A percentile compares a stretch with the other conserved stretches of the same genome.
Evolutionary conservation across 2,888 invertebrate species (phyloP).

Genomic region (Dermolepida albohirtum): DNA sequence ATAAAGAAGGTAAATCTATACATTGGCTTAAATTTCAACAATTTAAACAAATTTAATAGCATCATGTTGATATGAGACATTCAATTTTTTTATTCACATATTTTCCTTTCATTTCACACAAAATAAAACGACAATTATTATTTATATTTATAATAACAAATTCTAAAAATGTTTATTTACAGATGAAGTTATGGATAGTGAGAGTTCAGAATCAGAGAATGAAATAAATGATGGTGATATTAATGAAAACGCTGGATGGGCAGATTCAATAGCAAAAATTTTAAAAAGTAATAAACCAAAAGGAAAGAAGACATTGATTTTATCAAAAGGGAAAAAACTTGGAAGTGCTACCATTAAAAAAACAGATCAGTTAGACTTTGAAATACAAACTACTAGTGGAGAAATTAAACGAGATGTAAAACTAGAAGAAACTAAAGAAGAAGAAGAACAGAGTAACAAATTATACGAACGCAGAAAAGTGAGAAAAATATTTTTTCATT

Average conservation of each 20-base stretch:
- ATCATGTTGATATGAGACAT: too few relatives aligned
- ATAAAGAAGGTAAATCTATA: conserved; percentile 22
- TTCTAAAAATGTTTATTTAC: too few relatives aligned
- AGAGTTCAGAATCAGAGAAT: background rate
- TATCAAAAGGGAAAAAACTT: conserved; percentile 84
- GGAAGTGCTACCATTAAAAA: conserved; percentile 67
- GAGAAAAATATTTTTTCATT: background rate
- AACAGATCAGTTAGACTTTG: conserved; percentile 70
- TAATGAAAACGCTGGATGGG: conserved; percentile 72
- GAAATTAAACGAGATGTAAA: conserved; percentile 63
- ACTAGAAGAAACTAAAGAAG: conserved; percentile 49
- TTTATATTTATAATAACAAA: too few relatives aligned
- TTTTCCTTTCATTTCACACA: too few relatives aligned
- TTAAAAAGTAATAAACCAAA: conserved; percentile 80
- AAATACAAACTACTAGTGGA: conserved; percentile 71
- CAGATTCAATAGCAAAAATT: conserved; percentile 84
- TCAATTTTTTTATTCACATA: too few relatives aligned
- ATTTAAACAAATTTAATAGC: background rate
- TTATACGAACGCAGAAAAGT: conserved; percentile 20
- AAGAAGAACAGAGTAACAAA: background rate
- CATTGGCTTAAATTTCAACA: too few relatives aligned
- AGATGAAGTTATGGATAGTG: too few relatives aligned
- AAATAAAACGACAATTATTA: too few relatives aligned
- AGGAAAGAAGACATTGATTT: conserved; percentile 78
- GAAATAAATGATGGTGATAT: conserved; percentile 7